phyloP scores from a whole-genome alignment of 2,113 vertebrate species.

The Probosciger aterrimus region DNA sequence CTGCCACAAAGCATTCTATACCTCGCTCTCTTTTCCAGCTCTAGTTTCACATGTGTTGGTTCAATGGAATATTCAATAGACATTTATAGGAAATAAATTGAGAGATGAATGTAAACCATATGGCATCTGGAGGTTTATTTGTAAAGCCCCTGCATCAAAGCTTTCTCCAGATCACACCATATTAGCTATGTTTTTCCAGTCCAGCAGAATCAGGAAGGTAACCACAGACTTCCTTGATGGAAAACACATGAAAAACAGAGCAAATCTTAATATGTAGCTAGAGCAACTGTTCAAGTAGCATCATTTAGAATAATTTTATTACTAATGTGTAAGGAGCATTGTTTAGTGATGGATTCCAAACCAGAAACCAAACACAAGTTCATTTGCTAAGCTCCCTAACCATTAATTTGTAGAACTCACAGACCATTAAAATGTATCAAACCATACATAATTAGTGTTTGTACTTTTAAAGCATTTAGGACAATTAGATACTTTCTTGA shows the following conservation, averaged over 20 bases:
- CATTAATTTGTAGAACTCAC: slow-evolving; percentile 2
- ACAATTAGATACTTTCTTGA: background rate
- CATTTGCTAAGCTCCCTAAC: slow-evolving; percentile 15
- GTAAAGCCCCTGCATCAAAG: slow-evolving; percentile 98
- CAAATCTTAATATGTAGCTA: slow-evolving; percentile 79
- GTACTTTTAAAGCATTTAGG: background rate
- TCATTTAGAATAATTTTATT: slow-evolving; percentile 85
- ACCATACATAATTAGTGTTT: slow-evolving; percentile 4
- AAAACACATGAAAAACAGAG: slow-evolving; percentile 95
- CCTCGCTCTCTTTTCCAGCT: slow-evolving; percentile 87
- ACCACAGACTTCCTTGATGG: slow-evolving; percentile 98
- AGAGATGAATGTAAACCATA: slow-evolving; percentile 99
- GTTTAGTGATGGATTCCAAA: slow-evolving; percentile 70
- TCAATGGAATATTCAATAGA: slow-evolving; percentile 92
- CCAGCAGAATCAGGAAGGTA: slow-evolving; percentile 97
- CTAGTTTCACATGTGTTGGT: slow-evolving; percentile 92
- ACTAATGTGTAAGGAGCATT: slow-evolving; percentile 71
- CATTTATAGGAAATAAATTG: slow-evolving; percentile 99
- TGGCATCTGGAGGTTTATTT: slow-evolving; percentile 97
- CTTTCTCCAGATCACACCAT: slow-evolving; percentile 96
- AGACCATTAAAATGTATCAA: slow-evolving; percentile 24
- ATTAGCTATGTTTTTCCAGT: slow-evolving; percentile 99
- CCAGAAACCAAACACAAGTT: slow-evolving; percentile 57
- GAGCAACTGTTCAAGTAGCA: slow-evolving; percentile 79
- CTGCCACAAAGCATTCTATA: slow-evolving; percentile 87